Evolutionary conservation across 2,888 invertebrate genomes (phyloP).

Genomic region (Zaprionus bogoriensis): DNA sequence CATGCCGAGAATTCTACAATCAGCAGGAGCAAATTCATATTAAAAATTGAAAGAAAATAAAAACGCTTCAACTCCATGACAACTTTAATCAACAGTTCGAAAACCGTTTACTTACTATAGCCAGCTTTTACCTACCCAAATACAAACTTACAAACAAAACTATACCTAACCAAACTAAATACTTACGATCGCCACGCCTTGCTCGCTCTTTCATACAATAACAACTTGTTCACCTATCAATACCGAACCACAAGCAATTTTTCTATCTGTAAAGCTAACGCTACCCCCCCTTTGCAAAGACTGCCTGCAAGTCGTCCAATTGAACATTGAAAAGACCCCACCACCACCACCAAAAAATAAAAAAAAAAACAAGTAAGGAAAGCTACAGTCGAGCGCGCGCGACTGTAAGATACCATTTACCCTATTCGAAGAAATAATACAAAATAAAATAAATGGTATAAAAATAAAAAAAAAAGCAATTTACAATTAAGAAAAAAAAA

Average conservation of each 20-base stretch:
- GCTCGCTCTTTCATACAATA: conserved; percentile 56
- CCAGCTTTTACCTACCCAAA: conserved; percentile 30
- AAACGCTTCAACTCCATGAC: conserved; percentile 35
- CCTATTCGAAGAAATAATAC: too few relatives aligned
- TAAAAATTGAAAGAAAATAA: conserved; percentile 13
- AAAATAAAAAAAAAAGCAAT: too few relatives aligned
- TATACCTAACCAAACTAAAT: conserved; percentile 37
- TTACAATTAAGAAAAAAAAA: too few relatives aligned
- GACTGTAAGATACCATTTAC: too few relatives aligned
- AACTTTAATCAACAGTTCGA: conserved; percentile 42
- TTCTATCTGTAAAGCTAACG: conserved; percentile 41
- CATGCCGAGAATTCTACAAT: conserved; percentile 42
- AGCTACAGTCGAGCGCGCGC: too few relatives aligned
- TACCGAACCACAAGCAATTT: conserved; percentile 25
- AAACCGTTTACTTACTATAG: conserved; percentile 34
- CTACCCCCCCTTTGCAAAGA: conserved; percentile 25
- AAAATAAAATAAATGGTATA: too few relatives aligned
- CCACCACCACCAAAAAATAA: conserved; percentile 2
- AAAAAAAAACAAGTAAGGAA: neutral
- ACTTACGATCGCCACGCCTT: conserved; percentile 52
- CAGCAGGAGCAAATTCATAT: conserved; percentile 30
- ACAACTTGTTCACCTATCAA: conserved; percentile 13
- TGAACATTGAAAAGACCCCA: conserved; percentile 57
- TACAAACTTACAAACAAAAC: conserved; percentile 33
- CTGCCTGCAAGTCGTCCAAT: conserved; percentile 53